A percentile compares a stretch with the other conserved stretches of the same genome.
phyloP scores from a whole-genome alignment of 2,113 vertebrate genomes.

The Pongo pygmaeus region DNA sequence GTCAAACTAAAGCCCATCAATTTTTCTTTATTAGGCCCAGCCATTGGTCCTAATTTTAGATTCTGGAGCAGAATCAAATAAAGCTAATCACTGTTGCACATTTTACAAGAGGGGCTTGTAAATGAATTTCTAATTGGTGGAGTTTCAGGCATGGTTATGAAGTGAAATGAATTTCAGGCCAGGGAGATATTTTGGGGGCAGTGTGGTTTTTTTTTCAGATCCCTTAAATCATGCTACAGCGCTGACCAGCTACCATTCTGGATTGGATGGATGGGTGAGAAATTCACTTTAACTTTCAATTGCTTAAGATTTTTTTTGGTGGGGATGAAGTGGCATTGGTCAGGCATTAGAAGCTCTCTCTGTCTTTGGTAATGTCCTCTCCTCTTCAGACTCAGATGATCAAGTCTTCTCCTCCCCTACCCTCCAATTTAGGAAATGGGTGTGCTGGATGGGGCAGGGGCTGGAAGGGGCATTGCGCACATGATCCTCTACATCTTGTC shows the following conservation, averaged over 20 bases:
- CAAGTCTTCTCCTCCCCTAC: not conserved
- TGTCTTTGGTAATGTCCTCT: not conserved
- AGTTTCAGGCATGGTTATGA: slow-evolving; percentile 73
- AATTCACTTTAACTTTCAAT: slow-evolving; percentile 10
- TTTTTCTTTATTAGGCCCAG: slow-evolving; percentile 76
- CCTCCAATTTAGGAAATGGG: not conserved
- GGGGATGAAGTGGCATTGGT: not conserved
- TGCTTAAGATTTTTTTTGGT: not conserved
- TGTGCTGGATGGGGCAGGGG: not conserved
- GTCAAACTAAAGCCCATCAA: slow-evolving; percentile 64
- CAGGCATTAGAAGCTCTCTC: not conserved
- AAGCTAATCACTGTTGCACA: slow-evolving; percentile 76
- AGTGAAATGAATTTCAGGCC: slow-evolving; percentile 71
- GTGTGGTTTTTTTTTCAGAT: slow-evolving; percentile 57
- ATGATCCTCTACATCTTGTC: not conserved
- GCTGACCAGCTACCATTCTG: slow-evolving; percentile 15
- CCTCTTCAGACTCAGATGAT: not conserved
- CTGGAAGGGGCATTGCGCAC: not conserved
- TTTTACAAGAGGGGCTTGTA: slow-evolving; percentile 78
- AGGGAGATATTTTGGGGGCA: slow-evolving; percentile 68
- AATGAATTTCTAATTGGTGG: slow-evolving; percentile 76
- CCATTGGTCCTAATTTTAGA: slow-evolving; percentile 79
- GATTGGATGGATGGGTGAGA: not conserved
- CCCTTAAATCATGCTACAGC: slow-evolving; percentile 38
- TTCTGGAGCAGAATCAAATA: slow-evolving; percentile 72